Evolutionary conservation across 1,140 invertebrate species (phyloP).

Genomic region (Trachymyrmex septentrionalis): DNA sequence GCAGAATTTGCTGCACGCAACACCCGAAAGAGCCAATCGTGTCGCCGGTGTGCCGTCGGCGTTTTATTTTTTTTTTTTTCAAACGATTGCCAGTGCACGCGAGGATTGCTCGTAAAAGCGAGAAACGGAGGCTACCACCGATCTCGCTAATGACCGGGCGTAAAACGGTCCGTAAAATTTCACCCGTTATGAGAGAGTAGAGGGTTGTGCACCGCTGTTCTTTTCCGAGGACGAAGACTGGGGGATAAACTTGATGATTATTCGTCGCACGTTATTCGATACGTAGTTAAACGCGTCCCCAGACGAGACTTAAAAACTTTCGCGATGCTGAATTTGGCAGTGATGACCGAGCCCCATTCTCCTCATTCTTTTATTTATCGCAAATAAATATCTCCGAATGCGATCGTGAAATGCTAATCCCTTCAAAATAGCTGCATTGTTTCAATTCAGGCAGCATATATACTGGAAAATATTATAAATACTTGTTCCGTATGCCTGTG

Average conservation of each 20-base stretch:
- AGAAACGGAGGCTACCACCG: slow-evolving; percentile 70
- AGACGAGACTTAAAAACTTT: slow-evolving; percentile 43
- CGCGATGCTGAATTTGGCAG: neutral
- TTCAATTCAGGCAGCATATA: neutral
- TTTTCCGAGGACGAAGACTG: slow-evolving; percentile 7
- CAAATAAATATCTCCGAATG: slow-evolving; percentile 8
- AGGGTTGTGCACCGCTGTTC: neutral
- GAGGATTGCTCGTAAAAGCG: slow-evolving; percentile 70
- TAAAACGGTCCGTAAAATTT: slow-evolving; percentile 77
- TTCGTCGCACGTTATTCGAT: slow-evolving; percentile 72
- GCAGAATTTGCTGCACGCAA: slow-evolving; percentile 29
- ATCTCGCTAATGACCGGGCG: slow-evolving; percentile 75
- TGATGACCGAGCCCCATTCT: neutral
- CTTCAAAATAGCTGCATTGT: neutral
- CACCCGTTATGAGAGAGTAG: slow-evolving; percentile 67
- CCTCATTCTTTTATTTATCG: slow-evolving; percentile 1
- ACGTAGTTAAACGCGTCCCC: slow-evolving; percentile 45
- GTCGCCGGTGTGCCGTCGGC: neutral
- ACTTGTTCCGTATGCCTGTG: neutral
- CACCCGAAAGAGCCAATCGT: slow-evolving; percentile 61
- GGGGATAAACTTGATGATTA: slow-evolving; percentile 53
- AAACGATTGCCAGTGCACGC: slow-evolving; percentile 36
- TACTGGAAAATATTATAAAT: neutral
- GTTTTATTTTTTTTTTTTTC: slow-evolving; percentile 58
- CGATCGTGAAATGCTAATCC: slow-evolving; percentile 28